Evolutionary conservation across 2,797 vertebrate species (phyloP), one percentile per base, ranked within the genome.

Genomic region (Bovichtus diacanthus): DNA sequence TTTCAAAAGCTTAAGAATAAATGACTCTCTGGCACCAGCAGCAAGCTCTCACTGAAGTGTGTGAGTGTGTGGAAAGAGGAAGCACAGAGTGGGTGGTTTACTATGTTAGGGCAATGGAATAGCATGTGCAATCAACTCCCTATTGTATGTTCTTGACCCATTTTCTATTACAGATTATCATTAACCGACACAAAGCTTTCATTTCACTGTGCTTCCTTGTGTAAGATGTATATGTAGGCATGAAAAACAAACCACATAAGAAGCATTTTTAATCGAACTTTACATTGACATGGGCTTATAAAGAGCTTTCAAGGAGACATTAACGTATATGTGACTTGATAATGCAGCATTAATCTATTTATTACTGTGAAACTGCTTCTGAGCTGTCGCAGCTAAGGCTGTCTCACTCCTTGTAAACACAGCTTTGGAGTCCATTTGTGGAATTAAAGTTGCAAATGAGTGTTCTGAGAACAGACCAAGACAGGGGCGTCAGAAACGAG

Each of bases 371-470:
- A 86, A 84, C 73, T 83, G 82, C 87, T 83, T 87, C 88, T 74
- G 76, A 87, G 90, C 90, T 90, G 88, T 91, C 90, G 87, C 59
- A 53, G 76, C 74, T 44, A 68, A 83, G 84, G 85, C 86, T 84
- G 84, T 81, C 81, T 82, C 5, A 25, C 68, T 80, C 63, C 83
- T 68, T 86, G 87, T 92, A 92, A 91, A 91, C 91, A 88, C 84
- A 74, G 90, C 88, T 92, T 89, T 89, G 66, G 87, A 90, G 86
- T 91, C 90, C 89, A 90, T 94, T 93, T 90, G 87, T 76, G 70
- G 89, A 91, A 93, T 94, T 93, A 93, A 89, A 91, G 88, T 90
- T 90, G 90, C 86, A 91, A 93, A 90, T 91, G 83, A 92, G 83
- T 9, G 19, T 75, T 85, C 72, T 38, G 67, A 78, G 78, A 86